These are phyloP conservation scores for Andrena camellia DNA, from an alignment of 2,888 invertebrate species.

Conservation along the genomic window DNA sequence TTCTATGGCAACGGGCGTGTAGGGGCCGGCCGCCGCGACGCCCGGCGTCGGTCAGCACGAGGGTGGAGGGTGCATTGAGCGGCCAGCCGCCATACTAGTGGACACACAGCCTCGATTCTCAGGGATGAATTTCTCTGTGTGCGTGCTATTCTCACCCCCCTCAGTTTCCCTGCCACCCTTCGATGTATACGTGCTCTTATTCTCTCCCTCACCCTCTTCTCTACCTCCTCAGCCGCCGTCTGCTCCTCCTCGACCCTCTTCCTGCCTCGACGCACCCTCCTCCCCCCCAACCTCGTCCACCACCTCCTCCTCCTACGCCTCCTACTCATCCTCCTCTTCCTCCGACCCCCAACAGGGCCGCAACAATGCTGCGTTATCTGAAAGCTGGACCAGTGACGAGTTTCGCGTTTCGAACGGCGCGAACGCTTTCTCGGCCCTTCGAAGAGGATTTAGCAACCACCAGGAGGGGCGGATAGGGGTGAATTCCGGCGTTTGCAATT, in stretches of 20 bases:
- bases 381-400: conserved; percentile 59
- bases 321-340: conserved; percentile 49
- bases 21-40: conserved; percentile 84
- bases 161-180: conserved; percentile 63
- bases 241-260: conserved; percentile 56
- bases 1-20: conserved; percentile 83
- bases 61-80: conserved; percentile 80
- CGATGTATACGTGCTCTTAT: conserved; percentile 66
- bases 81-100: conserved; percentile 84
- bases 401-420: conserved; percentile 53
- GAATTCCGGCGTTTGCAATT: neutral
- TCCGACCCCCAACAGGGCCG: conserved; percentile 68
- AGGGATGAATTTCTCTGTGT: conserved; percentile 81
- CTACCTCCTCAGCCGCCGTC: conserved; percentile 70
- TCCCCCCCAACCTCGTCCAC: conserved; percentile 65
- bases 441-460: neutral
- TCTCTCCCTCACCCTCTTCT: conserved; percentile 62
- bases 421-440: conserved; percentile 29
- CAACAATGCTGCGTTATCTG: conserved; percentile 79
- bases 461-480: neutral
- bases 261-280: conserved; percentile 49
- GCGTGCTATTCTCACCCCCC: conserved; percentile 77
- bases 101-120: conserved; percentile 82
- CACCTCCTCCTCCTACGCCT: conserved; percentile 60
- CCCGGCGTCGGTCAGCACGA: conserved; percentile 83